A percentile compares a stretch with the other conserved stretches of the same genome.
phyloP scores from a whole-genome alignment of 2,113 vertebrate species.

The Atractosteus spatula region DNA sequence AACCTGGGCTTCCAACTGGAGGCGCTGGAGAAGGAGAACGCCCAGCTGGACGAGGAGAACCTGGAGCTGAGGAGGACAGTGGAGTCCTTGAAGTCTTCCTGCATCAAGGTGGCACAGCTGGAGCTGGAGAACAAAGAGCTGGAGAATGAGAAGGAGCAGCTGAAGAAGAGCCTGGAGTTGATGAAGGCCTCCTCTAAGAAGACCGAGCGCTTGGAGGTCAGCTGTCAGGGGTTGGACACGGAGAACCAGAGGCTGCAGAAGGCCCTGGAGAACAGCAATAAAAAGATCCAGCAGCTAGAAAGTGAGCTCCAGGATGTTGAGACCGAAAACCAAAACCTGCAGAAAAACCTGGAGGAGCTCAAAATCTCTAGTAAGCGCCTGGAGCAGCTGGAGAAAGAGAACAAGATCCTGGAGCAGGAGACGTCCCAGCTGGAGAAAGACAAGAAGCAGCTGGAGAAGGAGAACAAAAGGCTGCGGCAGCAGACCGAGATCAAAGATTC shows the following conservation, averaged over 20 bases:
- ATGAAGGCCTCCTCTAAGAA: slow-evolving; percentile 92
- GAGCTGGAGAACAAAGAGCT: slow-evolving; percentile 90
- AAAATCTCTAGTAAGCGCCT: slow-evolving; percentile 95
- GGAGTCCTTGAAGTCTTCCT: slow-evolving; percentile 78
- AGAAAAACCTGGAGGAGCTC: slow-evolving; percentile 88
- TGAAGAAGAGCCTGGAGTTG: slow-evolving; percentile 86
- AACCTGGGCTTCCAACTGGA: slow-evolving; percentile 84
- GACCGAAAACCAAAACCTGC: slow-evolving; percentile 87
- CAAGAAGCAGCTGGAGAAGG: slow-evolving; percentile 95
- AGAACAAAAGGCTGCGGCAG: slow-evolving; percentile 91
- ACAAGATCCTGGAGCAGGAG: slow-evolving; percentile 87
- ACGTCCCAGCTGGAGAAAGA: slow-evolving; percentile 91
- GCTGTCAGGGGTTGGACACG: slow-evolving; percentile 91
- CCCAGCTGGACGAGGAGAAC: slow-evolving; percentile 91
- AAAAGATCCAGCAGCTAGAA: slow-evolving; percentile 93
- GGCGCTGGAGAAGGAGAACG: slow-evolving; percentile 89
- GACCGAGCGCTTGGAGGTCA: slow-evolving; percentile 90
- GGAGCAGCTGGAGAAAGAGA: slow-evolving; percentile 93
- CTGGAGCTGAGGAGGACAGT: slow-evolving; percentile 81
- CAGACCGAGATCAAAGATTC: slow-evolving; percentile 93
- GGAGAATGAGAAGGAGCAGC: slow-evolving; percentile 85
- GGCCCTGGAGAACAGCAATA: slow-evolving; percentile 90
- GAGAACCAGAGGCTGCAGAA: slow-evolving; percentile 97
- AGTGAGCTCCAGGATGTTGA: slow-evolving; percentile 89
- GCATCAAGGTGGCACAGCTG: slow-evolving; percentile 84